Evolutionary conservation across 2,113 vertebrate species (phyloP), one percentile per base, ranked within the genome.

Genomic region (Burhinus bistriatus): DNA sequence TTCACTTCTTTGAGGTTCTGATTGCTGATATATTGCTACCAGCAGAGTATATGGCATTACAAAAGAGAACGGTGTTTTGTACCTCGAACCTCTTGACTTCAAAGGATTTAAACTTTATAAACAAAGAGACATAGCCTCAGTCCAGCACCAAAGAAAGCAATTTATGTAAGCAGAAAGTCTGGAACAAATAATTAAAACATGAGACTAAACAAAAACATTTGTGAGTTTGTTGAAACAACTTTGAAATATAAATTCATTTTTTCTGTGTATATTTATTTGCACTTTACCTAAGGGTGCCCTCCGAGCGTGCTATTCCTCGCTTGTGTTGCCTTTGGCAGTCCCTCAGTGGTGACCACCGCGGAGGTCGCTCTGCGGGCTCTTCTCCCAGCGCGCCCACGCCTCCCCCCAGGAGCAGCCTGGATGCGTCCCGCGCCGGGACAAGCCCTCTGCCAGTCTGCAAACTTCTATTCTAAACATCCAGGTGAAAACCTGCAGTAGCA

Each of bases 151-250:
- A 89, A 93, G 62, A 72, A 96, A 97, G 93, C 89, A 51, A 83
- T 89, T 94, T 83, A 85, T 95, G 78, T 95, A 95, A 97, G 78
- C 89, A 91, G 29, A 78, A 80, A 54, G 73, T 77, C 95, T 93
- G 91, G 95, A 93, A 87, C 80, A 93, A 96, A 94, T 94, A 96
- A 93, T 94, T 91, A 95, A 89, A 94, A 79, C 94, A 87, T 44
- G 54, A 96, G 92, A 96, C 92, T 93, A 95, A 96, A 95, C 84
- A 97, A 95, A 97, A 94, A 89, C 79, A 92, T 59, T 96, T 87
- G 72, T 45, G 68, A 88, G 91, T 87, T 88, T 93, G 82, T 80
- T 89, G 91, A 89, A 95, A 91, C 69, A 89, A 75, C 84, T 86
- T 76, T 62, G 84, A 92, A 94, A 85, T 69, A 57, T 69, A 91